These are phyloP conservation scores for Orbicella faveolata DNA, from an alignment of 64 coral and sea anemone species.

Conservation along the genomic window DNA sequence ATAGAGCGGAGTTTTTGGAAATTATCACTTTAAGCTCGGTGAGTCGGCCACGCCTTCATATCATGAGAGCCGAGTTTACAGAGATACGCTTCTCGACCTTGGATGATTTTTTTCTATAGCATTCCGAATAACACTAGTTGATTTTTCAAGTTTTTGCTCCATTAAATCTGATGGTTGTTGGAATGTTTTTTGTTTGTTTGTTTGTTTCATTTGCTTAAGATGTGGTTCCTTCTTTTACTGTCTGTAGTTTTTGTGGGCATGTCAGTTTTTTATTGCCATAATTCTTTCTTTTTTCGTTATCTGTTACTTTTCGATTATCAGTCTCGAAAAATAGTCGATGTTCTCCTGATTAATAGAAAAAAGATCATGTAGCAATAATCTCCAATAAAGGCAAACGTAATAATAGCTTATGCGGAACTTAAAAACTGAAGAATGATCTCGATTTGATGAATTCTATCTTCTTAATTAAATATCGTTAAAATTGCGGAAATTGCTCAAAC, in stretches of 20 bases:
- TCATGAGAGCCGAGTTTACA: not conserved
- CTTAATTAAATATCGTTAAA: constrained; percentile 46
- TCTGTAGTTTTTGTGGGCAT: not conserved
- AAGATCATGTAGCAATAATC: constrained; percentile 22
- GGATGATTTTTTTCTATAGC: not conserved
- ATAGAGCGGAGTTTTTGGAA: not conserved
- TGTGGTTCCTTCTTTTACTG: not conserved
- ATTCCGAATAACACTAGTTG: too few relatives aligned
- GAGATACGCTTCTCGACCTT: not conserved
- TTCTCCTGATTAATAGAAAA: not conserved
- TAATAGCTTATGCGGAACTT: constrained; percentile 9
- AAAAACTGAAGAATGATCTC: constrained; percentile 7
- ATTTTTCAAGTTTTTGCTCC: too few relatives aligned
- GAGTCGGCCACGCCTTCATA: not conserved
- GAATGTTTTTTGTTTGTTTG: too few relatives aligned
- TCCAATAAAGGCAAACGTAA: constrained; percentile 1
- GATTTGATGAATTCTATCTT: constrained; percentile 24
- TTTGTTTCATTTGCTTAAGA: not conserved
- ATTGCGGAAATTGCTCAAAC: constrained; percentile 47
- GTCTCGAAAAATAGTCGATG: constrained; percentile 10
- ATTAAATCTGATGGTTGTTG: too few relatives aligned
- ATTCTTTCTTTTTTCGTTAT: not conserved
- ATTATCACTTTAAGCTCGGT: not conserved
- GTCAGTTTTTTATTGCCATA: constrained; percentile 5
- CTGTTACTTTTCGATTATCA: not conserved